A percentile compares a stretch with the other conserved stretches of the same genome.
Evolutionary conservation across 2,888 invertebrate species (phyloP).

Genomic region (Phyllotreta cruciferae): DNA sequence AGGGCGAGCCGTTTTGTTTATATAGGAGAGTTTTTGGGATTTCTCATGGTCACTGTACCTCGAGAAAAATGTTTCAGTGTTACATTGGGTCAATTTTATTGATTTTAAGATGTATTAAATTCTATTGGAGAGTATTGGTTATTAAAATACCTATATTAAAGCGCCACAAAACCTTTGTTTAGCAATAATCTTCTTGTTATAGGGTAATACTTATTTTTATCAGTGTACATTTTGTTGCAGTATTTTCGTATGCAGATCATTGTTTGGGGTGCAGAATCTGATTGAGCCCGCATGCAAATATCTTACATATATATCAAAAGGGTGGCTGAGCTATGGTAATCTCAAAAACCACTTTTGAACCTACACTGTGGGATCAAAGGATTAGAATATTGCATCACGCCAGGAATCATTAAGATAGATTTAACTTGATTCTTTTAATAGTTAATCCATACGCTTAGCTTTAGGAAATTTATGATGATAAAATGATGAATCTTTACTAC

Average conservation of each 20-base stretch:
- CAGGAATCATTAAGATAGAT: not conserved
- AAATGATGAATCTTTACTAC: no score
- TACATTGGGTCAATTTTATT: no score
- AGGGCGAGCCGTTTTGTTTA: constrained; percentile 1
- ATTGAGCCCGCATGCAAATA: constrained; percentile 27
- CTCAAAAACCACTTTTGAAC: constrained; percentile 5
- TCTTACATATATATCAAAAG: constrained; percentile 19
- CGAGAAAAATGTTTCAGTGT: no score
- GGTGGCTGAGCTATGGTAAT: constrained; percentile 13
- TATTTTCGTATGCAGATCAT: constrained; percentile 26
- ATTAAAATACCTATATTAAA: no score
- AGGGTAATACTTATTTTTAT: not conserved
- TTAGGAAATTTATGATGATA: no score
- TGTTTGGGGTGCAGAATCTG: constrained; percentile 29
- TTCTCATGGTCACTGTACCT: no score
- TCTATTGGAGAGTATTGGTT: no score
- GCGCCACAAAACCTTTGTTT: no score
- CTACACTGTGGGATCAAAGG: not conserved
- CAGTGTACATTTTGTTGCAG: not conserved
- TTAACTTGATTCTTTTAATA: not conserved
- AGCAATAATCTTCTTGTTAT: no score
- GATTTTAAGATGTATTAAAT: no score
- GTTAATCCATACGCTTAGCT: no score
- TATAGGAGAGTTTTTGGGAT: no score
- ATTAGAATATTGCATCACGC: constrained; percentile 20